Evolutionary conservation across 2,113 vertebrate genomes (phyloP), one percentile per base, ranked within the genome.

Genomic region (Cottus gobio): DNA sequence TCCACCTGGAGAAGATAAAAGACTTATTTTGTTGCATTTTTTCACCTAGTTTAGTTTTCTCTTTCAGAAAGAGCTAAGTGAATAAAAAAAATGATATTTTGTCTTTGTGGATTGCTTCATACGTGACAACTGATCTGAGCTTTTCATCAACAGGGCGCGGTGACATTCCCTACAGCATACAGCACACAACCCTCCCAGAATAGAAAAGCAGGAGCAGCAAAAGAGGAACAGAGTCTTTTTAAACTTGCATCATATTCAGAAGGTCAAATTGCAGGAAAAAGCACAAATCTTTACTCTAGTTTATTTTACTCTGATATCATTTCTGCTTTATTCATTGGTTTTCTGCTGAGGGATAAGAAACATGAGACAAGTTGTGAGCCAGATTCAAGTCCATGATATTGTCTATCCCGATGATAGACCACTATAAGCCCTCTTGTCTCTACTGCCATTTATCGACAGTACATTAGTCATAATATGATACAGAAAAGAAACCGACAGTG

Each of bases 1-100:
- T 37, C 96, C 97, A 80, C 96, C 98, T 99, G 39, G 60, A 89
- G 89, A 75, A 72, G 24, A 84, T 16, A 50, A 60, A 12, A 79
- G 66, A 58, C 24, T 78, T 74, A 39, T 1, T 65, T 24, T n/a
- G 12, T 60, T 48, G 11, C 13, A 48, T 34, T 64, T 64, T 28
- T 60, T 22, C 60, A 26, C 12, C 16, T n/a, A 22, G 28, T 57
- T 70, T 66, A 26, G n/a, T 69, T 79, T 72, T 42, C 61, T 50
- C n/a, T 67, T 44, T 70, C 42, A 39, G 5, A 82, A 46, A 77
- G 34, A 77, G 50, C 16, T 28, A 37, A 68, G 73, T 8, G 15
- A 60, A 85, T 65, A 26, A n/a, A 82, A 72, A 71, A 2, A 4
- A 20, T 20, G 24, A 0, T 0, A 31, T 64, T 76, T 63, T 60